Evolutionary conservation across 1,140 invertebrate genomes (phyloP).

Genomic region (Macrotrachela quadricornifera): DNA sequence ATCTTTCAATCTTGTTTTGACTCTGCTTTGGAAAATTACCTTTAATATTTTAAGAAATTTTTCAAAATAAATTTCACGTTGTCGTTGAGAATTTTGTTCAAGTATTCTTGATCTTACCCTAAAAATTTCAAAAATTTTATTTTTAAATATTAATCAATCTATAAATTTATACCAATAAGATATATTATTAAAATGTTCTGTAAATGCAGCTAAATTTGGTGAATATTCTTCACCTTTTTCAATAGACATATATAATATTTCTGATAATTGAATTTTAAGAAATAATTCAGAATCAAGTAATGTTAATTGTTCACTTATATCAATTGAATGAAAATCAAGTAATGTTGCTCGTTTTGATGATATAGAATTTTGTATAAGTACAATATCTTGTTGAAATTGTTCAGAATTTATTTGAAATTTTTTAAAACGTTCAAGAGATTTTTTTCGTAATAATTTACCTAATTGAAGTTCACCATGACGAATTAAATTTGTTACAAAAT

Average conservation of each 20-base stretch:
- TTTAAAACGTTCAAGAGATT: slow-evolving; percentile 46
- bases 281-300: slow-evolving; percentile 80
- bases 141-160: neutral
- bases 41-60: slow-evolving; percentile 99
- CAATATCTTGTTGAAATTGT: too few relatives aligned
- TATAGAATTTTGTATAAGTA: too few relatives aligned
- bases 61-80: slow-evolving; percentile 78
- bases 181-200: slow-evolving; percentile 99
- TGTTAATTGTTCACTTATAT: slow-evolving; percentile 92
- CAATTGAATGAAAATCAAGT: slow-evolving; percentile 72
- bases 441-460: slow-evolving; percentile 64
- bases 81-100: slow-evolving; percentile 58
- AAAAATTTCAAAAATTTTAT: slow-evolving; percentile 1
- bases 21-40: too few relatives aligned
- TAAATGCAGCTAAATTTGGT: slow-evolving; percentile 83
- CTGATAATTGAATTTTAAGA: slow-evolving; percentile 66
- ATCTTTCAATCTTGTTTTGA: too few relatives aligned
- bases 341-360: slow-evolving; percentile 24
- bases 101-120: slow-evolving; percentile 56
- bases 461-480: slow-evolving; percentile 57
- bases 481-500: slow-evolving; percentile 57
- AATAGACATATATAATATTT: neutral
- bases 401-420: too few relatives aligned
- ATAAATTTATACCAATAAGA: slow-evolving; percentile 55
- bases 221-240: too few relatives aligned